phyloP scores from a whole-genome alignment of 2,797 vertebrate genomes.

The Clarias laeviceps region DNA sequence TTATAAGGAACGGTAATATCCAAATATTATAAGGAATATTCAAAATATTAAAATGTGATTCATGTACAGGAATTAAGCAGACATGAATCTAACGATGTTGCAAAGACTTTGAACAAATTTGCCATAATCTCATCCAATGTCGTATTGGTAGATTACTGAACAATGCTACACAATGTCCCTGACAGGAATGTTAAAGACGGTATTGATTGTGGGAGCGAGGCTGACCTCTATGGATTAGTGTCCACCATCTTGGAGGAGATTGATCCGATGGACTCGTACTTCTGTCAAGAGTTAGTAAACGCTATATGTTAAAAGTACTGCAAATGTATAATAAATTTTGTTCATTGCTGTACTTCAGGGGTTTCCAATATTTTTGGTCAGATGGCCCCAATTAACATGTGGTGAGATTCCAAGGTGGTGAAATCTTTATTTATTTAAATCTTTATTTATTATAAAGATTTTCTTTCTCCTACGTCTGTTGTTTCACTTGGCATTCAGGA shows the following conservation, averaged over 20 bases:
- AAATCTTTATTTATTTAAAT: neutral
- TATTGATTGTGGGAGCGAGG: constrained; percentile 83
- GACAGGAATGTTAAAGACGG: constrained; percentile 78
- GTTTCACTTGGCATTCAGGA: neutral
- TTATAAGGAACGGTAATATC: no score
- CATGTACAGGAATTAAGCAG: neutral
- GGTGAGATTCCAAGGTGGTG: neutral
- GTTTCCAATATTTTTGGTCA: constrained; percentile 2
- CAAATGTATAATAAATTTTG: neutral
- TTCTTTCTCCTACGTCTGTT: neutral
- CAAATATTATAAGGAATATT: no score
- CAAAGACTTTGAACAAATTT: neutral
- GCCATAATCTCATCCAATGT: neutral
- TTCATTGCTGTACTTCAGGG: neutral
- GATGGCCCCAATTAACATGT: neutral
- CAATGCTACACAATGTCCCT: constrained; percentile 43
- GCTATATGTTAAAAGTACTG: neutral
- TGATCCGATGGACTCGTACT: constrained; percentile 78
- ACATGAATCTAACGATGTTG: neutral
- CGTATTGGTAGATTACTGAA: neutral
- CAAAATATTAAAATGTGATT: neutral
- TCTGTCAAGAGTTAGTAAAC: constrained; percentile 83
- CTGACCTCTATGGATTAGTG: constrained; percentile 88
- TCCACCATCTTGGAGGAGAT: constrained; percentile 90
- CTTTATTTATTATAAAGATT: neutral